phyloP scores from a whole-genome alignment of 2,797 vertebrate species.

The Acestrorhynchus altus region DNA sequence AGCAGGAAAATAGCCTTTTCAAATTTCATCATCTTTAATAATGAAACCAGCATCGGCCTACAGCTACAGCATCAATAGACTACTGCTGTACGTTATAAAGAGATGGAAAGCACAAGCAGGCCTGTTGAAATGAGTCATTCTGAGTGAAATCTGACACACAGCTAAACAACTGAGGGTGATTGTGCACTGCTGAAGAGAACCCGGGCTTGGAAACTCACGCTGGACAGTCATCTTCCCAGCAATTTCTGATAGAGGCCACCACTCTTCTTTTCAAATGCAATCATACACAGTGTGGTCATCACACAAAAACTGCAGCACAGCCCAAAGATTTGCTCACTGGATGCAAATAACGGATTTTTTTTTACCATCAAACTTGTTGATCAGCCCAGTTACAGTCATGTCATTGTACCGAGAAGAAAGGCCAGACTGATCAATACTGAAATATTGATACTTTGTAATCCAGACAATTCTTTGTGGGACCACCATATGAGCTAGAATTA shows the following conservation, averaged over 20 bases:
- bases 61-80: neutral
- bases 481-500: too few relatives aligned
- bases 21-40: neutral
- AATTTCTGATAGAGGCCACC: conserved; percentile 42
- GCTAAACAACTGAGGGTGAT: neutral
- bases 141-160: neutral
- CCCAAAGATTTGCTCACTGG: too few relatives aligned
- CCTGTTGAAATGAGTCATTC: neutral
- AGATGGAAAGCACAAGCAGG: neutral
- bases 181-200: neutral
- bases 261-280: conserved; percentile 20
- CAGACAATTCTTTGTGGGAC: too few relatives aligned
- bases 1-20: neutral
- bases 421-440: too few relatives aligned
- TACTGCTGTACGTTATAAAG: neutral
- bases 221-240: neutral
- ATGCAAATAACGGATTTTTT: too few relatives aligned
- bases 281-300: neutral
- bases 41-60: neutral
- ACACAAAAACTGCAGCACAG: too few relatives aligned
- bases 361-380: too few relatives aligned
- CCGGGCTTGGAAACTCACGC: too few relatives aligned
- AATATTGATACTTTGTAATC: too few relatives aligned
- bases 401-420: too few relatives aligned
- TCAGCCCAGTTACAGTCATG: too few relatives aligned